These are phyloP conservation scores for Onthophagus taurus DNA, from an alignment of 1,140 invertebrate genomes.

Conservation along the genomic window DNA sequence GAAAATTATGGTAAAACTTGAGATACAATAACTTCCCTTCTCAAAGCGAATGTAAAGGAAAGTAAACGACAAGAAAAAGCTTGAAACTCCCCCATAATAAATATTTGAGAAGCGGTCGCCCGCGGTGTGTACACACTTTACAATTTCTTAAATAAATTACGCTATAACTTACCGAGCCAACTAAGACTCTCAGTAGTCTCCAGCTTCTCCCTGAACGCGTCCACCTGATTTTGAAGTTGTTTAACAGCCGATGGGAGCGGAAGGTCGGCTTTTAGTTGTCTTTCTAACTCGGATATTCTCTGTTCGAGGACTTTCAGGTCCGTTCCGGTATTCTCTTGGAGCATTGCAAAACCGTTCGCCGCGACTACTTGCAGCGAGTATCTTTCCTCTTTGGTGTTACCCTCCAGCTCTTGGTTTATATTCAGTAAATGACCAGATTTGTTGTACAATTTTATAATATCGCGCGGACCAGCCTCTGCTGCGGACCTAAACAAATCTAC, in stretches of 20 bases:
- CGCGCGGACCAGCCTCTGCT: slow-evolving; percentile 51
- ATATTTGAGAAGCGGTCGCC: no score
- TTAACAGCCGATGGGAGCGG: slow-evolving; percentile 45
- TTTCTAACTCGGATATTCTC: slow-evolving; percentile 51
- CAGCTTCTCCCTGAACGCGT: slow-evolving; percentile 54
- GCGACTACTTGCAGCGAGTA: slow-evolving; percentile 43
- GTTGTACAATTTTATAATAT: slow-evolving; percentile 53
- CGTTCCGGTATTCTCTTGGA: slow-evolving; percentile 29
- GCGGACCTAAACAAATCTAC: slow-evolving; percentile 51
- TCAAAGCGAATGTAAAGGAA: no score
- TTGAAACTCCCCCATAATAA: no score
- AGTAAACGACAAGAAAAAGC: no score
- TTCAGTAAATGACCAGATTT: slow-evolving; percentile 52
- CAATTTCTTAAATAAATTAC: no score
- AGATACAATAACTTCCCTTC: no score
- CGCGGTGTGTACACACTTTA: no score
- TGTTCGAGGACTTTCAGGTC: slow-evolving; percentile 41
- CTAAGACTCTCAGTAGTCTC: slow-evolving; percentile 62
- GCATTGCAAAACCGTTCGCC: slow-evolving; percentile 33
- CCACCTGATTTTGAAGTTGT: slow-evolving; percentile 55
- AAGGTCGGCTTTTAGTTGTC: slow-evolving; percentile 45
- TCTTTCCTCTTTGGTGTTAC: slow-evolving; percentile 45
- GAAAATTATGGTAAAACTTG: slow-evolving; percentile 2
- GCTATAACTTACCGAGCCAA: slow-evolving; percentile 49
- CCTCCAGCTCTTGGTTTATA: slow-evolving; percentile 50